These are phyloP conservation scores for Poicephalus meyeri DNA, from an alignment of 2,113 vertebrate genomes.

Conservation along the genomic window DNA sequence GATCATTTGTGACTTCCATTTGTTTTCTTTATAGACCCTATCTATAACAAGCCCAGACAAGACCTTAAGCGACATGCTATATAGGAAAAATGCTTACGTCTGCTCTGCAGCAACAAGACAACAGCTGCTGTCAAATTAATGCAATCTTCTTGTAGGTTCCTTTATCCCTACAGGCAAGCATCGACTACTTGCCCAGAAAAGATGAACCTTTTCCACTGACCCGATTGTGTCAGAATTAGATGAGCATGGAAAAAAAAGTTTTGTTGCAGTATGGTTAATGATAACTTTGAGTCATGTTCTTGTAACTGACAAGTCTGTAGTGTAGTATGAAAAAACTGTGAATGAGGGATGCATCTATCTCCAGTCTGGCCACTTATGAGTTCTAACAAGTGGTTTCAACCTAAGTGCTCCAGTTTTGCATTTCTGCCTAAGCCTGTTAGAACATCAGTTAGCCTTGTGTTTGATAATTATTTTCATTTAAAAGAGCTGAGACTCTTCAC, in stretches of 20 bases:
- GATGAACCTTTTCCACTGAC: background rate
- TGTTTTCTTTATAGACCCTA: background rate
- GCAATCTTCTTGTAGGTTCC: background rate
- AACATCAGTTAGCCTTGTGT: background rate
- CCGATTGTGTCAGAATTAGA: background rate
- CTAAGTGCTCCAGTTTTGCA: background rate
- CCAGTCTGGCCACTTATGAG: background rate
- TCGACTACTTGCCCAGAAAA: background rate
- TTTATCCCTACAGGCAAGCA: background rate
- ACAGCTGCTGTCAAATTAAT: background rate
- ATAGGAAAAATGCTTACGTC: background rate
- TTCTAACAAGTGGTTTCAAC: background rate
- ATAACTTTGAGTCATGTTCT: background rate
- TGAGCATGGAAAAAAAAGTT: background rate
- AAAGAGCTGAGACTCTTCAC: background rate
- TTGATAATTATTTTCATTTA: background rate
- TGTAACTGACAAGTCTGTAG: background rate
- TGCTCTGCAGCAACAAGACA: background rate
- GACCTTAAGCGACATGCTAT: background rate
- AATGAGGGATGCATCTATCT: background rate
- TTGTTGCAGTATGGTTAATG: background rate
- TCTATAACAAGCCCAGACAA: background rate
- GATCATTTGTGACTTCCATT: background rate
- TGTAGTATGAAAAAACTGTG: background rate
- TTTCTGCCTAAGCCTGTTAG: background rate